A percentile compares a stretch with the other conserved stretches of the same genome.
Evolutionary conservation across 2,797 vertebrate genomes (phyloP).

Genomic region (Micromesistius poutassou): DNA sequence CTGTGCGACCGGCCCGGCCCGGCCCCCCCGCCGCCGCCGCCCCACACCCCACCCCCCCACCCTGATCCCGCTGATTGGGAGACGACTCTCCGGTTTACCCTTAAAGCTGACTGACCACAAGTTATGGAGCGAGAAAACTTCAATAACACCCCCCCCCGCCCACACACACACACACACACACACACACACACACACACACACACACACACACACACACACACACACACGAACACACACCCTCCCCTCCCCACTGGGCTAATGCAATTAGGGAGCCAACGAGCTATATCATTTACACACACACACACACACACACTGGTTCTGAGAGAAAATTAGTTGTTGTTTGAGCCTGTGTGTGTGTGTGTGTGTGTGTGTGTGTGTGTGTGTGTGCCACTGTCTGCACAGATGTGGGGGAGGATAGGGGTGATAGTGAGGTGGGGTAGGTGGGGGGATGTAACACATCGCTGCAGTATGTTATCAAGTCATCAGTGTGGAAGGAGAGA

Average conservation of each 20-base stretch:
- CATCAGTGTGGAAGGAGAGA: constrained; percentile 17
- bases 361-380: not conserved
- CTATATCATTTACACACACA: constrained; percentile 60
- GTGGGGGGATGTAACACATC: constrained; percentile 15
- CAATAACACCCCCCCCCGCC: constrained; percentile 38
- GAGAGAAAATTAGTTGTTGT: not conserved
- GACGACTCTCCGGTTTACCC: constrained; percentile 54
- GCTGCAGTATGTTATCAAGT: constrained; percentile 45
- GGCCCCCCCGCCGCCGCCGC: constrained; percentile 3
- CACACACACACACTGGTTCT: not conserved
- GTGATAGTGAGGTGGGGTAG: constrained; percentile 17
- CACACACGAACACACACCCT: not conserved
- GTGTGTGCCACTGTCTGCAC: not conserved
- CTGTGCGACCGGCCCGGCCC: constrained; percentile 48
- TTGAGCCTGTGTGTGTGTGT: not conserved
- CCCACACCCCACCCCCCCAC: constrained; percentile 28
- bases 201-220: not conserved
- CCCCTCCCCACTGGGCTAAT: constrained; percentile 61
- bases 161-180: not conserved
- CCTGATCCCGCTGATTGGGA: constrained; percentile 53
- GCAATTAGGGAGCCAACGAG: constrained; percentile 66
- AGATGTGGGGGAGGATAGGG: constrained; percentile 44
- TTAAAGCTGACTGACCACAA: constrained; percentile 52
- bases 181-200: not conserved
- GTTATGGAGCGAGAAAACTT: constrained; percentile 58